Conservation (phyloP, 2,888 invertebrate genomes). For the Malachius bipustulatus region DNA sequence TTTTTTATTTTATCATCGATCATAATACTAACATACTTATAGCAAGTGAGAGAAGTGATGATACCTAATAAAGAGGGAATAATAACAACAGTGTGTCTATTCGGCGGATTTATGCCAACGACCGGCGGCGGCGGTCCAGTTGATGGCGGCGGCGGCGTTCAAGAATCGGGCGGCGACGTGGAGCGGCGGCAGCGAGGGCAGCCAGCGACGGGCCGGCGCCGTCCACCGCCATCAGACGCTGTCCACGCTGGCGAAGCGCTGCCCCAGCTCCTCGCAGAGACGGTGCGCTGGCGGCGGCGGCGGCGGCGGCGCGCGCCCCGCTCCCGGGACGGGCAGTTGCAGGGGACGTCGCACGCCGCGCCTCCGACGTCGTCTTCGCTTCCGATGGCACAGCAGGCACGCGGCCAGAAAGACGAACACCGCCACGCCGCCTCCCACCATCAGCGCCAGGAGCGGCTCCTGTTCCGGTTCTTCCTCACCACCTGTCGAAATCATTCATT, state of each 20-base stretch:
- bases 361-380: constrained; percentile 37
- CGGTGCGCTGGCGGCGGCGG: constrained; percentile 38
- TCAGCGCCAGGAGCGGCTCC: constrained; percentile 30
- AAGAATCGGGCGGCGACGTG: constrained; percentile 22
- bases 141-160: constrained; percentile 10
- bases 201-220: constrained; percentile 19
- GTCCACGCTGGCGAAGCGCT: constrained; percentile 44
- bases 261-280: constrained; percentile 45
- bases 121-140: no score
- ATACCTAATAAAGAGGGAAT: no score
- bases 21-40: no score
- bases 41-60: no score
- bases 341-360: constrained; percentile 38
- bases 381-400: constrained; percentile 46
- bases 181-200: constrained; percentile 28
- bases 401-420: constrained; percentile 37
- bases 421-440: constrained; percentile 33
- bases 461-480: constrained; percentile 30
- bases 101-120: no score
- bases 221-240: constrained; percentile 42
- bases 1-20: no score
- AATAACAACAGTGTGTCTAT: no score
- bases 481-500: constrained; percentile 41
- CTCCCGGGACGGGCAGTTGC: constrained; percentile 30
- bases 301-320: constrained; percentile 32